These are phyloP conservation scores for Paraescarpia echinospica DNA, from an alignment of 1,140 invertebrate species.

Conservation along the genomic window DNA sequence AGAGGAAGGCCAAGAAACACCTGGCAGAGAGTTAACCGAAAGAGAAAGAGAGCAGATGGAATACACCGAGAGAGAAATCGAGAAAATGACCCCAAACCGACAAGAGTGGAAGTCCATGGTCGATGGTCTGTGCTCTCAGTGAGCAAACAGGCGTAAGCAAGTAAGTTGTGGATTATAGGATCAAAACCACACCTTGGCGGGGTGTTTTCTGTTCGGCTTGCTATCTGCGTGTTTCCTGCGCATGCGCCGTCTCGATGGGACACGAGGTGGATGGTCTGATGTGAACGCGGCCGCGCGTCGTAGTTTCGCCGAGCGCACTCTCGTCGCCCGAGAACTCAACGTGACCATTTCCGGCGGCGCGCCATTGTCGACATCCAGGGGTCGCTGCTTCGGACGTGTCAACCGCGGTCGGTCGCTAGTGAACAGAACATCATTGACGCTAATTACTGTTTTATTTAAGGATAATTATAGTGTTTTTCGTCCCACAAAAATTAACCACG, in stretches of 20 bases:
- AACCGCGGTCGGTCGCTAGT: background rate
- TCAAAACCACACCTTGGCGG: background rate
- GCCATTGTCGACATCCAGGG: background rate
- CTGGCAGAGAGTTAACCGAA: too few relatives aligned
- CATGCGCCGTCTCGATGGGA: background rate
- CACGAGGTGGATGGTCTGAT: background rate
- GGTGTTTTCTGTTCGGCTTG: background rate
- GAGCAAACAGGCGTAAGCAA: too few relatives aligned
- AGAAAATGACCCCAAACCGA: too few relatives aligned
- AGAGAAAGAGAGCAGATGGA: too few relatives aligned
- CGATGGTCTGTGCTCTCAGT: too few relatives aligned
- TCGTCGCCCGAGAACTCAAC: background rate
- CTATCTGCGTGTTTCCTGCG: background rate
- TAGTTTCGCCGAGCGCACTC: background rate
- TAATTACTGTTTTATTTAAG: background rate
- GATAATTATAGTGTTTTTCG: too few relatives aligned
- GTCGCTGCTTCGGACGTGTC: background rate
- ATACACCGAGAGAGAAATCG: too few relatives aligned
- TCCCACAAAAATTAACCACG: too few relatives aligned
- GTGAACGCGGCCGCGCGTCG: background rate
- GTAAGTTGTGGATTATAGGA: too few relatives aligned
- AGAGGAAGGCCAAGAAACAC: too few relatives aligned
- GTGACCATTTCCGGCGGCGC: background rate
- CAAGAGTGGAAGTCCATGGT: too few relatives aligned
- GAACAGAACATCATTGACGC: background rate